phyloP scores from a whole-genome alignment of 2,888 invertebrate species.

The Campopleginae sp. region DNA sequence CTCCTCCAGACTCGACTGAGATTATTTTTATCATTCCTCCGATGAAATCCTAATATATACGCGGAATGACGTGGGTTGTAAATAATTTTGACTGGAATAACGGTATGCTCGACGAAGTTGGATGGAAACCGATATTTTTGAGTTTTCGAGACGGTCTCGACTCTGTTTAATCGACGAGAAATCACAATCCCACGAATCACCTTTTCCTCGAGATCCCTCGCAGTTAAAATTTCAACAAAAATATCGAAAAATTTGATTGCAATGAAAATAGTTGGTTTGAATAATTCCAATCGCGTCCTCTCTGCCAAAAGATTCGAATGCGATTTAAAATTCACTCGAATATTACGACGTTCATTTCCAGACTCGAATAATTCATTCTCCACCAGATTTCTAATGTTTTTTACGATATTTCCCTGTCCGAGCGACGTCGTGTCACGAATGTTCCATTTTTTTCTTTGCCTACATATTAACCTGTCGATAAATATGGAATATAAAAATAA shows the following conservation, averaged over 20 bases:
- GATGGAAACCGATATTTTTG: neutral
- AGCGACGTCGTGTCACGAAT: neutral
- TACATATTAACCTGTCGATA: neutral
- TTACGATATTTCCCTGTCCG: neutral
- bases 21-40: neutral
- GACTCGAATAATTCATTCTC: neutral
- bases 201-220: neutral
- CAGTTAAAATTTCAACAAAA: neutral
- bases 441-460: neutral
- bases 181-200: no score
- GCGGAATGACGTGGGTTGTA: neutral
- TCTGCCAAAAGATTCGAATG: neutral
- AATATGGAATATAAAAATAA: slow-evolving; percentile 27
- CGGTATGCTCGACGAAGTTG: neutral
- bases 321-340: neutral
- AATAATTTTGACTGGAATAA: neutral
- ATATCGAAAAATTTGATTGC: neutral
- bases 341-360: neutral
- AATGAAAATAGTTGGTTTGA: neutral
- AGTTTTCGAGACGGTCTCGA: neutral
- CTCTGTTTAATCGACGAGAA: neutral
- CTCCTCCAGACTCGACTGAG: neutral
- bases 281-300: neutral
- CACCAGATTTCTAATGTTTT: neutral
- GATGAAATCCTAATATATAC: neutral